Evolutionary conservation across 2,888 invertebrate genomes (phyloP), one percentile per base, ranked within the genome.

Genomic region (Ectropis crepuscularia): DNA sequence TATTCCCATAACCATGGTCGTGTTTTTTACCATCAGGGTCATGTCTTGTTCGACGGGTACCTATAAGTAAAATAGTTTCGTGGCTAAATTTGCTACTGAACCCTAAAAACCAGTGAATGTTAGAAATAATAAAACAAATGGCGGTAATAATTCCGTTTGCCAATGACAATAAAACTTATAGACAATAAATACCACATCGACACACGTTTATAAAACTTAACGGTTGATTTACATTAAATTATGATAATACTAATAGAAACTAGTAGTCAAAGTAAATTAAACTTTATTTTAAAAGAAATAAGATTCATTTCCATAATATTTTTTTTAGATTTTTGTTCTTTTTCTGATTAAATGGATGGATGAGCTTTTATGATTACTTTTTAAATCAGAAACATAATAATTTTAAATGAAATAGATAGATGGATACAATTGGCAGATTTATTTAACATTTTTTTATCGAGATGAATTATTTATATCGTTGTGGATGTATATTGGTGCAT

Each of bases 191-290:
- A 77, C 69, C 59, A 46, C 58, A 71, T 72, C 71, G 72, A 80
- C 78, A 79, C 75, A 74, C 65, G 69, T 69, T 77, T 72, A 74
- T 69, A 73, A 69, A 75, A 74, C 57, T 76, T 78, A 74, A 80
- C 74, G 76, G 72, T 67, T 72, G 68, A 79, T 76, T 78, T 75
- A 74, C 72, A 80, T 78, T 72, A 69, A 72, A 74, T 76, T 75
- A 71, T 46, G 43, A 10, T 10, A 57, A 53, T 5, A 41, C 47
- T 5, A 6, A 12, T 4, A 9, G 37, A 12, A 12, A 47, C 9
- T 28, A 10, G 1, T 41, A 41, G 2, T 10, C 11, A 54, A 36
- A 16, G 10, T 7, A 60, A 63, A 51, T 16, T 50, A 16, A 39
- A 47, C 49, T 57, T 47, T 65, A 60, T 37, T 39, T 7, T 11